Percentiles rank a stretch among this genome's conserved stretches.
These are phyloP conservation scores for Loxodonta africana DNA, from an alignment of 2,113 vertebrate genomes.

Conservation along the genomic window DNA sequence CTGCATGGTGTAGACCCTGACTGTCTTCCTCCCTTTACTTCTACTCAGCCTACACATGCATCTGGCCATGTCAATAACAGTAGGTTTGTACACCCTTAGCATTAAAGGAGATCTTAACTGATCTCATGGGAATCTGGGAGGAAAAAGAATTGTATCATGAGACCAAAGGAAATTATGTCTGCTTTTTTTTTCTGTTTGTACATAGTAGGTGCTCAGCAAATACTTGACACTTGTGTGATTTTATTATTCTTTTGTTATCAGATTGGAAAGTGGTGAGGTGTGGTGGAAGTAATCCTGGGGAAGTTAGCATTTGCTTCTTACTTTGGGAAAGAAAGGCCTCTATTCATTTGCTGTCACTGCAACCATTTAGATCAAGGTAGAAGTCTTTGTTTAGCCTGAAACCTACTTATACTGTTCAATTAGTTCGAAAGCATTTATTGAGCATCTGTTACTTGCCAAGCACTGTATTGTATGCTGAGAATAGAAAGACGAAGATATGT, in stretches of 20 bases:
- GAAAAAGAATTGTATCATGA: not conserved
- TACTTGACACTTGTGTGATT: not conserved
- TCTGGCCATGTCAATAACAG: not conserved
- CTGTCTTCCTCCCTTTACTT: not conserved
- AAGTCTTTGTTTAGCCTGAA: not conserved
- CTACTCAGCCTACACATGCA: not conserved
- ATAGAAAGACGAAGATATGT: not conserved
- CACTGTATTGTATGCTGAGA: not conserved
- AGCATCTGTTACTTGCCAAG: not conserved
- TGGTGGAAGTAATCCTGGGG: not conserved
- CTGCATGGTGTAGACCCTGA: not conserved
- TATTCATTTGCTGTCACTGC: not conserved
- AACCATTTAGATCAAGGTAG: not conserved
- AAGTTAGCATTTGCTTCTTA: not conserved
- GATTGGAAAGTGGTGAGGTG: not conserved
- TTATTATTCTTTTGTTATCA: slow-evolving; percentile 9
- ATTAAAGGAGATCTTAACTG: not conserved
- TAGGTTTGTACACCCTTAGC: not conserved
- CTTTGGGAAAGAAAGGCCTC: slow-evolving; percentile 6
- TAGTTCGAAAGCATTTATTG: not conserved
- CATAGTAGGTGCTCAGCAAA: not conserved
- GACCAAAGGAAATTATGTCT: not conserved
- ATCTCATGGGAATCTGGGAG: slow-evolving; percentile 2
- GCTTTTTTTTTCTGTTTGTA: not conserved
- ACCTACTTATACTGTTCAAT: not conserved